phyloP scores from a whole-genome alignment of 2,797 vertebrate species.

The Harpagifer antarcticus region DNA sequence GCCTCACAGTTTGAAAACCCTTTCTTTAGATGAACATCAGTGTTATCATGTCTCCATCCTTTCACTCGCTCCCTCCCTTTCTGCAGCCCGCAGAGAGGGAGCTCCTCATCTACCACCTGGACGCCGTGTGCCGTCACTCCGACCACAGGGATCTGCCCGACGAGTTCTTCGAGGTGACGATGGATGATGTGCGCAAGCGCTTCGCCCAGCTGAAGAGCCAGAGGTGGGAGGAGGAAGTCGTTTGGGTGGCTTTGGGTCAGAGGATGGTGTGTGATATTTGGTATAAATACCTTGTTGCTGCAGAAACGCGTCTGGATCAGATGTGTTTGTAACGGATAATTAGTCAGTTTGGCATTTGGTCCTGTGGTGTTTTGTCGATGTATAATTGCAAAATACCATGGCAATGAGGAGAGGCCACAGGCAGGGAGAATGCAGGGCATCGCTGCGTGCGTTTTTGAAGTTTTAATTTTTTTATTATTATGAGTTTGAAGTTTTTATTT shows the following conservation, averaged over 20 bases:
- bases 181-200: slow-evolving; percentile 94
- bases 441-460: slow-evolving; percentile 59
- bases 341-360: slow-evolving; percentile 52
- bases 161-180: slow-evolving; percentile 96
- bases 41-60: background rate
- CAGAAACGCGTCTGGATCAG: slow-evolving; percentile 54
- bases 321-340: slow-evolving; percentile 61
- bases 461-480: slow-evolving; percentile 34
- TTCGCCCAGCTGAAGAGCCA: slow-evolving; percentile 96
- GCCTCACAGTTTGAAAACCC: background rate
- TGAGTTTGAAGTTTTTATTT: slow-evolving; percentile 66
- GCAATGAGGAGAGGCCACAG: slow-evolving; percentile 63
- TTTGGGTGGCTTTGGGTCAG: slow-evolving; percentile 22
- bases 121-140: slow-evolving; percentile 71
- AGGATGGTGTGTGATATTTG: slow-evolving; percentile 36
- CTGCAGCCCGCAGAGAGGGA: slow-evolving; percentile 88
- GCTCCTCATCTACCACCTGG: slow-evolving; percentile 90
- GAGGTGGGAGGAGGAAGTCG: slow-evolving; percentile 80
- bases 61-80: slow-evolving; percentile 1
- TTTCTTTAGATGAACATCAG: background rate
- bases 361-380: slow-evolving; percentile 46
- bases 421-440: slow-evolving; percentile 45
- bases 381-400: slow-evolving; percentile 71
- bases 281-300: slow-evolving; percentile 46
- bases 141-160: slow-evolving; percentile 87